These are phyloP conservation scores for Trichopria drosophilae DNA, from an alignment of 2,888 invertebrate genomes.

Conservation along the genomic window DNA sequence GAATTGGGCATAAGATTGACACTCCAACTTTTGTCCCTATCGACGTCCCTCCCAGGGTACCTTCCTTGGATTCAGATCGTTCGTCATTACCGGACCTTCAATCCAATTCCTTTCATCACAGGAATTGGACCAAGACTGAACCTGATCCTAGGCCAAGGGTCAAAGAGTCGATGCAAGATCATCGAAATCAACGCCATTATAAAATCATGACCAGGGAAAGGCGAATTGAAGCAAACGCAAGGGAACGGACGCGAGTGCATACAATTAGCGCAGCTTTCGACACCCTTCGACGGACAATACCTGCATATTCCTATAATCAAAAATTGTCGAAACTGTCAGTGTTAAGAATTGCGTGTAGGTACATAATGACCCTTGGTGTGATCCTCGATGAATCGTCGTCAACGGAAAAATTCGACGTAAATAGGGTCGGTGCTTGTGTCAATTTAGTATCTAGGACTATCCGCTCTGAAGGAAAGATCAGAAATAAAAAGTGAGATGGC, in stretches of 20 bases:
- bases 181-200: conserved; percentile 76
- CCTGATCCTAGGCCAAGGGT: conserved; percentile 31
- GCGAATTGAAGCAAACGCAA: conserved; percentile 90
- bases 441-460: conserved; percentile 89
- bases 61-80: conserved; percentile 40
- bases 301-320: conserved; percentile 90
- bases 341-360: conserved; percentile 88
- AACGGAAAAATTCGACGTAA: no score
- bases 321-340: conserved; percentile 92
- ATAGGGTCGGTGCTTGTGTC: conserved; percentile 69
- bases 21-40: no score
- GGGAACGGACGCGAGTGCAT: conserved; percentile 90
- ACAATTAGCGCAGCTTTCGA: conserved; percentile 96
- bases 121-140: conserved; percentile 1
- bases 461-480: conserved; percentile 86
- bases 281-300: conserved; percentile 79
- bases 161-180: conserved; percentile 25
- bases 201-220: conserved; percentile 94
- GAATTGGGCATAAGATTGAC: no score
- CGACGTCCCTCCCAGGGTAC: conserved; percentile 40
- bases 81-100: conserved; percentile 44
- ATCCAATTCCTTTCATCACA: background rate
- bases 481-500: conserved; percentile 87
- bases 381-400: no score
- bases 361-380: conserved; percentile 83